Conservation (phyloP, 2,113 vertebrate genomes). For the Macroglossus sobrinus region DNA sequence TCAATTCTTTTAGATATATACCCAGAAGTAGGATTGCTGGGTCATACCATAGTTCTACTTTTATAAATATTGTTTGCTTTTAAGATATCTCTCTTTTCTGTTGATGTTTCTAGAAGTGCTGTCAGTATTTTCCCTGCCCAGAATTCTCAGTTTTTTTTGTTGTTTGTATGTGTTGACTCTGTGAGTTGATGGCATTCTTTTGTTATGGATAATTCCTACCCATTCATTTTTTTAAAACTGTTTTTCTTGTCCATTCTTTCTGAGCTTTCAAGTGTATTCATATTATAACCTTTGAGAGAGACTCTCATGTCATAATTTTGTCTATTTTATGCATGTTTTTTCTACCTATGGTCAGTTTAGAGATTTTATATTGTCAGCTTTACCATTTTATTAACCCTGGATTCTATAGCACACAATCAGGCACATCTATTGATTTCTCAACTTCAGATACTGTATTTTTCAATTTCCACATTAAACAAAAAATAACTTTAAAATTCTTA, state of each 20-base stretch:
- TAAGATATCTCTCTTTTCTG: neutral
- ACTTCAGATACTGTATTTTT: neutral
- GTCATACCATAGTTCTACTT: neutral
- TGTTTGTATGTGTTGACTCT: neutral
- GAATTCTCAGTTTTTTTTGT: neutral
- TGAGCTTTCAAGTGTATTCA: neutral
- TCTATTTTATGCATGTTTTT: neutral
- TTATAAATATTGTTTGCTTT: neutral
- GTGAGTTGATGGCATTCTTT: neutral
- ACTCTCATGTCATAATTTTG: neutral
- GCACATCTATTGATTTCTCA: neutral
- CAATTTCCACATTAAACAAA: neutral
- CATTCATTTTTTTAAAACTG: neutral
- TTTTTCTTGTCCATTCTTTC: neutral
- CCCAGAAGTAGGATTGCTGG: neutral
- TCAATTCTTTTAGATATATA: neutral
- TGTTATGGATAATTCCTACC: neutral
- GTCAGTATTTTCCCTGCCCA: neutral
- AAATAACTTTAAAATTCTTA: neutral
- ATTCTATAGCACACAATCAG: neutral
- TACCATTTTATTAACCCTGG: neutral
- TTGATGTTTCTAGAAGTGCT: neutral
- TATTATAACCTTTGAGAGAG: neutral
- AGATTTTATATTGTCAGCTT: neutral
- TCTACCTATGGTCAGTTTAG: neutral